These are phyloP conservation scores for Anisognathus igniventris DNA, from an alignment of 2,797 vertebrate genomes.

Conservation along the genomic window DNA sequence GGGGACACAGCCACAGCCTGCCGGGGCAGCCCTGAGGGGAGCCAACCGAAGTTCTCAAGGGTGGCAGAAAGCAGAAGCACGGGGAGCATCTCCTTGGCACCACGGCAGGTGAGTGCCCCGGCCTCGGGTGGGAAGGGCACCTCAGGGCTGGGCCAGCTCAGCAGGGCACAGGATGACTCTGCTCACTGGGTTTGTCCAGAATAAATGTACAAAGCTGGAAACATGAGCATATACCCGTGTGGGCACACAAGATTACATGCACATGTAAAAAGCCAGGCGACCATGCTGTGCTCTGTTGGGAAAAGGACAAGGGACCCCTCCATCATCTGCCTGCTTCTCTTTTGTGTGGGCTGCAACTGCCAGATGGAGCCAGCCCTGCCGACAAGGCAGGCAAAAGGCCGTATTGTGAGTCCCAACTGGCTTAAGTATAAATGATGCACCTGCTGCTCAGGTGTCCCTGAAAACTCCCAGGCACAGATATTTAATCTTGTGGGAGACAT, in stretches of 20 bases:
- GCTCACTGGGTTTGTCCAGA: neutral
- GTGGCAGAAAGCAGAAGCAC: neutral
- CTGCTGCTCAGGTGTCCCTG: conserved; percentile 17
- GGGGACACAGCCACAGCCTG: neutral
- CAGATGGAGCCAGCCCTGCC: neutral
- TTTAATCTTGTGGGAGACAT: neutral
- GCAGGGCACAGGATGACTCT: neutral
- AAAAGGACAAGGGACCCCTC: neutral
- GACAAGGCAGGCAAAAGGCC: neutral
- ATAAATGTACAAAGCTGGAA: neutral
- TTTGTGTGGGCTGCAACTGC: neutral
- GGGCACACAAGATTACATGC: neutral
- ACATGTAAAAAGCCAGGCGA: neutral
- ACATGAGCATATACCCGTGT: neutral
- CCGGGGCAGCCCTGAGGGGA: neutral
- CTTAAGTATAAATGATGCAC: neutral
- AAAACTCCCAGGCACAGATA: neutral
- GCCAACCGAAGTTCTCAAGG: neutral
- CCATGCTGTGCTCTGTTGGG: neutral
- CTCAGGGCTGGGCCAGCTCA: neutral
- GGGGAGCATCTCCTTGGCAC: accelerated
- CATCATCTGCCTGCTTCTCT: neutral
- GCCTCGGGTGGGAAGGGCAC: accelerated
- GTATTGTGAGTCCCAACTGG: neutral
- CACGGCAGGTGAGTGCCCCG: accelerated